A percentile compares a stretch with the other conserved stretches of the same genome.
These are phyloP conservation scores for Synanceia verrucosa DNA, from an alignment of 2,797 vertebrate species.

Conservation along the genomic window DNA sequence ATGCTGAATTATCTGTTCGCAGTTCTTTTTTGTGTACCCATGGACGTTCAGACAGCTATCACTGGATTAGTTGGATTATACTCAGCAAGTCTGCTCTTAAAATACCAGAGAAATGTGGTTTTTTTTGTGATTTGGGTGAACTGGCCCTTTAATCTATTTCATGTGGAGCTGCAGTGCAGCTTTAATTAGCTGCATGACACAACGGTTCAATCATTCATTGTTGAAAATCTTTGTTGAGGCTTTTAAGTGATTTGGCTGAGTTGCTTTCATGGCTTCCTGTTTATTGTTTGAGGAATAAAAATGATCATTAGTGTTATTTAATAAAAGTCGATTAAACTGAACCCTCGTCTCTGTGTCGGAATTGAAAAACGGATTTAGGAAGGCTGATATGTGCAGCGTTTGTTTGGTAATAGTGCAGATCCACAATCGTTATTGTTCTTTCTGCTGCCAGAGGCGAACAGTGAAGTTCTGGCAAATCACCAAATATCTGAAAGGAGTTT, in stretches of 20 bases:
- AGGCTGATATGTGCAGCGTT: neutral
- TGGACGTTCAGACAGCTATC: too few species aligned
- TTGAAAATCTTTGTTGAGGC: neutral
- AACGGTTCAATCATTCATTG: neutral
- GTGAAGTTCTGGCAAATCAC: neutral
- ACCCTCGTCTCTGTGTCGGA: slow-evolving; percentile 6
- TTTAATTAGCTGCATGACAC: slow-evolving; percentile 12
- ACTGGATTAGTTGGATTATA: too few species aligned
- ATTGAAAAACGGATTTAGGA: neutral
- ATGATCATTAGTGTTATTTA: slow-evolving; percentile 46
- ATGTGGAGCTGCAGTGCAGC: slow-evolving; percentile 17
- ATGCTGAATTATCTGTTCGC: too few species aligned
- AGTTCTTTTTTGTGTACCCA: too few species aligned
- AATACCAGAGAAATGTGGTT: neutral
- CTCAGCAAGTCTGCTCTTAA: too few species aligned
- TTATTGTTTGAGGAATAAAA: slow-evolving; percentile 31
- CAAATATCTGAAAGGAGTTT: slow-evolving; percentile 9
- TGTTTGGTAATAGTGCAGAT: neutral
- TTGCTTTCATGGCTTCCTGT: slow-evolving; percentile 39
- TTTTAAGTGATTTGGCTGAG: neutral
- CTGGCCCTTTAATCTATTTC: neutral
- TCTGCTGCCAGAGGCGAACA: neutral
- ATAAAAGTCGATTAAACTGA: slow-evolving; percentile 37
- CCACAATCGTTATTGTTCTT: neutral
- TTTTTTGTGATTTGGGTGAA: slow-evolving; percentile 30